These are phyloP conservation scores for Hippoglossus stenolepis DNA, from an alignment of 2,113 vertebrate species.

Conservation along the genomic window DNA sequence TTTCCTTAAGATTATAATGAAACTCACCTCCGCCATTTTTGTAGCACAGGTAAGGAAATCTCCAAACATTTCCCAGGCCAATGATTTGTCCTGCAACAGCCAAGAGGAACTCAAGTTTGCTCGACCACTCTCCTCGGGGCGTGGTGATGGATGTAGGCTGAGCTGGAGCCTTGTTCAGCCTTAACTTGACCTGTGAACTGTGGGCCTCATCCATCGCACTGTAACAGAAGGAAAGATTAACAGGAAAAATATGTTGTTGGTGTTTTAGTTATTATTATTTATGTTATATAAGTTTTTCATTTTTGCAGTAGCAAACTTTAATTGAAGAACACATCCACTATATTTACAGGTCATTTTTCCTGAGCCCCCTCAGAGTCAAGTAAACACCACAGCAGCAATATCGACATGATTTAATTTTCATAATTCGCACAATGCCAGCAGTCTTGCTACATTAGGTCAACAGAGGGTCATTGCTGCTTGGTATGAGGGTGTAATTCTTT, in stretches of 20 bases:
- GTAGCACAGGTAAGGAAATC: constrained; percentile 86
- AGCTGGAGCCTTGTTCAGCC: constrained; percentile 24
- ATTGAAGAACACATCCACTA: not conserved
- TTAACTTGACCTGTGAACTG: constrained; percentile 64
- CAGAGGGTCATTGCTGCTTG: constrained; percentile 34
- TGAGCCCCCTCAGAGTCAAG: not conserved
- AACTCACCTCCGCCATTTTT: constrained; percentile 85
- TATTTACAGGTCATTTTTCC: not conserved
- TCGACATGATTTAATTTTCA: constrained; percentile 26
- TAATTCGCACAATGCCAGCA: constrained; percentile 47
- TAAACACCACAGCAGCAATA: not conserved
- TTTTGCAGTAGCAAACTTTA: not conserved
- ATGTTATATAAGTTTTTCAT: no score
- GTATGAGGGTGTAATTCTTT: constrained; percentile 48
- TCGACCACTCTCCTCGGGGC: constrained; percentile 81
- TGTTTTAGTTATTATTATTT: no score
- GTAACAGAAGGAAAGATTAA: constrained; percentile 15
- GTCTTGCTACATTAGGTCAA: constrained; percentile 51
- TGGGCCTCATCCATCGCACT: constrained; percentile 70
- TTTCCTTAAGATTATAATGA: not conserved
- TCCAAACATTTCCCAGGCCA: constrained; percentile 85
- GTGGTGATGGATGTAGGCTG: constrained; percentile 20
- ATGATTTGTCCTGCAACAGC: constrained; percentile 86
- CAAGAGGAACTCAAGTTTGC: constrained; percentile 84
- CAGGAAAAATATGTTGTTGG: no score